phyloP scores from a whole-genome alignment of 2,113 vertebrate species.

The Nannospalax galili region DNA sequence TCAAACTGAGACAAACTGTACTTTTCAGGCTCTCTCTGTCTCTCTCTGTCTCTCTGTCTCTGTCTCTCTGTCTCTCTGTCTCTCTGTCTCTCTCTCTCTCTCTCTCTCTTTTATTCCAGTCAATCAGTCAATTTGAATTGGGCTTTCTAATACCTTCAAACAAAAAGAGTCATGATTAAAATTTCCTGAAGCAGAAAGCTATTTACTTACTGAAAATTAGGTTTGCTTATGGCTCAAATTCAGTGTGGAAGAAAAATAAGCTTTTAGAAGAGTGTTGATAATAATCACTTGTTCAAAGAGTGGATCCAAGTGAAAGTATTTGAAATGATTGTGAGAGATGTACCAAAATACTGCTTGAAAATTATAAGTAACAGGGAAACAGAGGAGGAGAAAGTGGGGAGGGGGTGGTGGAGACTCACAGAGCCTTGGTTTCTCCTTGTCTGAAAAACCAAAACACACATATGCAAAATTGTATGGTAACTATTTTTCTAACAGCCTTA shows the following conservation, averaged over 20 bases:
- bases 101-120: background rate
- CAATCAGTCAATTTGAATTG: background rate
- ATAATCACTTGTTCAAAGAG: constrained; percentile 29
- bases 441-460: background rate
- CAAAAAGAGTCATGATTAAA: constrained; percentile 7
- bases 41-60: background rate
- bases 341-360: background rate
- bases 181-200: constrained; percentile 41
- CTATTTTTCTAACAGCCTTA: background rate
- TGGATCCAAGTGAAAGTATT: background rate
- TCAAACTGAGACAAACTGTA: background rate
- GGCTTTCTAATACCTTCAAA: background rate
- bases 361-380: background rate
- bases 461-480: background rate
- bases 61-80: background rate
- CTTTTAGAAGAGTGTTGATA: background rate
- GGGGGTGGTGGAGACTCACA: background rate
- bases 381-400: no score
- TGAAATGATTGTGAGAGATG: background rate
- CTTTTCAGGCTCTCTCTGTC: background rate
- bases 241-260: constrained; percentile 21
- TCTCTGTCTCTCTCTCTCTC: background rate
- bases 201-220: constrained; percentile 37
- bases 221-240: constrained; percentile 17
- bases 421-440: background rate